These are phyloP conservation scores for Polyommatus iphigenia DNA, from an alignment of 2,888 invertebrate genomes.

Conservation along the genomic window DNA sequence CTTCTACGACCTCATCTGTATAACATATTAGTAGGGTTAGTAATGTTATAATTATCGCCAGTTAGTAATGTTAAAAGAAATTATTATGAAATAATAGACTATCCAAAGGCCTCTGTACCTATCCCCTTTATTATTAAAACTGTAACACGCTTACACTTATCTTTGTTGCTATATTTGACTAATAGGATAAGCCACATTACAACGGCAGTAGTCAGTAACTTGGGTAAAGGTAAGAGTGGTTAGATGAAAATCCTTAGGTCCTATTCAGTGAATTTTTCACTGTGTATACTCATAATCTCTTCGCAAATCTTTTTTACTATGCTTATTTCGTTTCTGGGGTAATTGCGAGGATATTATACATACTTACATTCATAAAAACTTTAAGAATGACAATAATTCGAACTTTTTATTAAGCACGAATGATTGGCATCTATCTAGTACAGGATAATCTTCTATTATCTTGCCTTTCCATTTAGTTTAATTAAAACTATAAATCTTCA, in stretches of 20 bases:
- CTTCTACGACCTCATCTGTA: constrained; percentile 92
- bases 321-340: not conserved
- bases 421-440: not conserved
- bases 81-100: not conserved
- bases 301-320: no score
- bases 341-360: not conserved
- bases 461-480: not conserved
- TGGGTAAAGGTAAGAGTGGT: not conserved
- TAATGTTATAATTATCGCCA: not conserved
- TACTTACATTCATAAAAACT: not conserved
- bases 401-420: not conserved
- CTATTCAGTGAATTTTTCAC: no score
- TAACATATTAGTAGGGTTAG: constrained; percentile 54
- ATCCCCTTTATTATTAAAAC: not conserved
- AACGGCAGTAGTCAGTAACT: no score
- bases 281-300: no score
- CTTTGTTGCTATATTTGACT: no score
- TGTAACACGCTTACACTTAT: not conserved
- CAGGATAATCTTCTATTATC: not conserved
- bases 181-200: no score
- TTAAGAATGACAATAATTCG: not conserved
- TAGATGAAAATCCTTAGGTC: not conserved
- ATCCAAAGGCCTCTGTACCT: not conserved
- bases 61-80: constrained; percentile 40
- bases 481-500: no score